Evolutionary conservation across 2,797 vertebrate species (phyloP).

Genomic region (Falco rusticolus): DNA sequence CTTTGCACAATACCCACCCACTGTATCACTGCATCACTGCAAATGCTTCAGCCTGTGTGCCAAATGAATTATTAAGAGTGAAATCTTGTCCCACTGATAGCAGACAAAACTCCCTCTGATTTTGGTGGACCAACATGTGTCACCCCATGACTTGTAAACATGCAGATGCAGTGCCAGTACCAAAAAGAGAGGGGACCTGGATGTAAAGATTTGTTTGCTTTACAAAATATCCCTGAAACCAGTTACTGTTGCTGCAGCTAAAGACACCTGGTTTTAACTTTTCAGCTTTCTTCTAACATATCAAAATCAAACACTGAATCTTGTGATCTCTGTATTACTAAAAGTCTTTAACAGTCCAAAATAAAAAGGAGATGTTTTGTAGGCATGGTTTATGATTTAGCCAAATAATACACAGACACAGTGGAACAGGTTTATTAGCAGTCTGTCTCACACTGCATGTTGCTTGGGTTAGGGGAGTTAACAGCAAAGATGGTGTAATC

Average conservation of each 20-base stretch:
- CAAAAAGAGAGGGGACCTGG: neutral
- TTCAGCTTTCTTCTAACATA: neutral
- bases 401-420: constrained; percentile 9
- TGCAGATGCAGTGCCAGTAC: accelerated
- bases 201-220: neutral
- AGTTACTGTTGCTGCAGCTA: neutral
- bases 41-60: neutral
- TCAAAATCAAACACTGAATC: constrained; percentile 2
- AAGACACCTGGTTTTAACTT: neutral
- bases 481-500: constrained; percentile 59
- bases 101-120: neutral
- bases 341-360: constrained; percentile 3
- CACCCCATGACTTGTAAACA: neutral
- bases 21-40: neutral
- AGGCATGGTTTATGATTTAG: neutral
- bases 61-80: neutral
- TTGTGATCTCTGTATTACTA: neutral
- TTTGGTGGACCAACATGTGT: neutral
- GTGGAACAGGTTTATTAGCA: constrained; percentile 50
- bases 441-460: constrained; percentile 37
- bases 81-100: neutral
- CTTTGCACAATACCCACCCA: neutral
- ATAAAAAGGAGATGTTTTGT: neutral
- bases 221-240: neutral
- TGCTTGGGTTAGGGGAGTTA: constrained; percentile 62